Percentiles rank a stretch among this genome's conserved stretches.
phyloP scores from a whole-genome alignment of 2,797 vertebrate species.

The Scyliorhinus canicula region DNA sequence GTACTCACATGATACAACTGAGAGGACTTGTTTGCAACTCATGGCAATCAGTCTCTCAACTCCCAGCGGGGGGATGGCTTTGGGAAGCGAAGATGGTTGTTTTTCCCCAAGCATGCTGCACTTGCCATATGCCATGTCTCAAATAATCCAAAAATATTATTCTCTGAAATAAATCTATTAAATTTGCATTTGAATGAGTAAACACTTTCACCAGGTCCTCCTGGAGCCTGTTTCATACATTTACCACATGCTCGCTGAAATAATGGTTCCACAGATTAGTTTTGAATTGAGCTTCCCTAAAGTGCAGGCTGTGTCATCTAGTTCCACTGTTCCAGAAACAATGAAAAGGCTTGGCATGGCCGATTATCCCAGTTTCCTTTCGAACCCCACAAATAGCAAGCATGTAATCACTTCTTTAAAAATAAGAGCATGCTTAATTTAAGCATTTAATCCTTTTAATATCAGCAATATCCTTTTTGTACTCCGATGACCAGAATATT shows the following conservation, averaged over 20 bases:
- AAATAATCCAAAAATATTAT: constrained; percentile 1
- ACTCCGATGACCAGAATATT: not conserved
- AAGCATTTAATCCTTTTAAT: not conserved
- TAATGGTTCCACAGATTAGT: not conserved
- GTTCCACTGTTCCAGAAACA: not conserved
- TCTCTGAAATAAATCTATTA: not conserved
- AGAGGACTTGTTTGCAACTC: not conserved
- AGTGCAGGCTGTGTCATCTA: not conserved
- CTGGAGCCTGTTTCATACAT: not conserved
- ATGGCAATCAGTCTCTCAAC: not conserved
- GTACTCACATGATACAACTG: not conserved
- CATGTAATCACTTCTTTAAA: not conserved
- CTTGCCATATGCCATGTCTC: constrained; percentile 1
- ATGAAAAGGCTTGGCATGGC: not conserved
- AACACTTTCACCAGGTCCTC: not conserved
- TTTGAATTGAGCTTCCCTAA: not conserved
- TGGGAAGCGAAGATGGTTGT: not conserved
- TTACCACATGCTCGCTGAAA: not conserved
- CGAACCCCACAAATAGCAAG: not conserved
- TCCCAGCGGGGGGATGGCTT: not conserved
- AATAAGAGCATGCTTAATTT: not conserved
- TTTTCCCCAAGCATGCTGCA: not conserved
- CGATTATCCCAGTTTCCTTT: not conserved
- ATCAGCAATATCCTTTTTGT: not conserved
- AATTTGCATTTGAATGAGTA: constrained; percentile 1